These are phyloP conservation scores for Sebastes umbrosus DNA, from an alignment of 2,797 vertebrate genomes.

Conservation along the genomic window DNA sequence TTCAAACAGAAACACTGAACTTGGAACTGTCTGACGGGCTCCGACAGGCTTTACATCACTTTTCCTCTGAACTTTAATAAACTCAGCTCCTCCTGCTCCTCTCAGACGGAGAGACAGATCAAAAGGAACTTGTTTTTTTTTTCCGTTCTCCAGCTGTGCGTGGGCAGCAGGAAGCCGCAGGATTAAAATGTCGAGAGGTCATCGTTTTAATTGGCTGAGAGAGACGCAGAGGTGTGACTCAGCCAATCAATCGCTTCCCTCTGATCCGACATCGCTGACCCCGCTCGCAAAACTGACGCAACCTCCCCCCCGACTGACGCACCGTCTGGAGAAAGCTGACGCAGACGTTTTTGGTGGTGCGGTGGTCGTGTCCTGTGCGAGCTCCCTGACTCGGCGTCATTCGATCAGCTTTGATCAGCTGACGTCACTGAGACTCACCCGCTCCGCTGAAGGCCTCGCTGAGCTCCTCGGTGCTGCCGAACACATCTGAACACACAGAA, in stretches of 20 bases:
- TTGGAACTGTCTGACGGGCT: background rate
- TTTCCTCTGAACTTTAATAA: slow-evolving; percentile 8
- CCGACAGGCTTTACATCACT: background rate
- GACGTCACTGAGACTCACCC: background rate
- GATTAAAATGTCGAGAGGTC: slow-evolving; percentile 40
- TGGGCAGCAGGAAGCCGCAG: slow-evolving; percentile 25
- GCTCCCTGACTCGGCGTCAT: background rate
- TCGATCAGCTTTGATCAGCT: background rate
- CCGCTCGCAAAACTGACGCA: background rate
- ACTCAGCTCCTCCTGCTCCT: background rate
- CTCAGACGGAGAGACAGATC: background rate
- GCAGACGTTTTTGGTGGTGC: background rate
- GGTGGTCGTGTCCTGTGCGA: background rate
- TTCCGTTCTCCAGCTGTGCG: background rate
- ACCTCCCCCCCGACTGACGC: background rate
- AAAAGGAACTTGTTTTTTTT: background rate
- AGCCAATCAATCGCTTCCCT: slow-evolving; percentile 6
- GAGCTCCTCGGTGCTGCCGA: background rate
- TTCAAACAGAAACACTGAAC: background rate
- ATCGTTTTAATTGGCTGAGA: slow-evolving; percentile 61
- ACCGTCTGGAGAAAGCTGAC: background rate
- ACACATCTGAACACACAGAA: background rate
- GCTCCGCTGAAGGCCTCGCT: background rate
- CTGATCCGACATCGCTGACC: background rate
- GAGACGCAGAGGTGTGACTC: slow-evolving; percentile 42